Base-by-base conservation (phyloP, 2,113 vertebrate species). In the Brachionichthys hirsutus region DNA sequence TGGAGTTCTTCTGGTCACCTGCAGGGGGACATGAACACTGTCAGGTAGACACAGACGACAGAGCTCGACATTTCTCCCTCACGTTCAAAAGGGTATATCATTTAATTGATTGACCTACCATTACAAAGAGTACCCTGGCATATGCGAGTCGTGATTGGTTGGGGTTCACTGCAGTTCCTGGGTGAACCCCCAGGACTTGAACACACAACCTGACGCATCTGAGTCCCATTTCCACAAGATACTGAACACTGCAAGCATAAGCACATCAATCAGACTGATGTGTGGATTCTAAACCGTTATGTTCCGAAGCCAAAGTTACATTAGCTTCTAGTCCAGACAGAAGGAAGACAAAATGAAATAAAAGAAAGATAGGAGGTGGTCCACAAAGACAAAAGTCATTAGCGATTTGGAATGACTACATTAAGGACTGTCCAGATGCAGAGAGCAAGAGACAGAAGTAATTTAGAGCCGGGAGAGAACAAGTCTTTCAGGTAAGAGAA, bases 221-320 rank as follows among this genome's bases (percentile, higher is more conserved):
- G 94, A 0, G 92, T 95, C 52, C 97, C 97, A 0, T 98, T 95
- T 46, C 94, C 95, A 80, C 97, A 98, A 9, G 90, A 94, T 12
- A 94, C 94, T 0, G 95, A 97, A 80, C 97, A 99, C 97, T 99
- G 35, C 18, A 52, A 16, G 46, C 35, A 68, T 3, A 72, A 22
- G 78, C 9, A 17, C 3, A 13, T 11, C 1, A 7, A 19, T 61
- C 20, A 80, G 42, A 30, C 9, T 49, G 1, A 45, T 16, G 12
- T 7, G 35, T 24, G 11, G 13, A 34, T 40, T 42, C 10, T n/a
- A 22, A 3, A 18, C 12, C 0, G 43, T 44, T 7, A 35, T 4
- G 14, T 16, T 36, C 17, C 18, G 7, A 12, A 12, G 11, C 30
- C 49, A 6, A 35, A 30, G 14, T 9, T 4, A 11, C 3, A 17